Percentiles rank a stretch among this genome's conserved stretches.
Evolutionary conservation across 37 sponge, comb jelly and placozoan species (phyloP).

Genomic region (Chondrosia reniformis): DNA sequence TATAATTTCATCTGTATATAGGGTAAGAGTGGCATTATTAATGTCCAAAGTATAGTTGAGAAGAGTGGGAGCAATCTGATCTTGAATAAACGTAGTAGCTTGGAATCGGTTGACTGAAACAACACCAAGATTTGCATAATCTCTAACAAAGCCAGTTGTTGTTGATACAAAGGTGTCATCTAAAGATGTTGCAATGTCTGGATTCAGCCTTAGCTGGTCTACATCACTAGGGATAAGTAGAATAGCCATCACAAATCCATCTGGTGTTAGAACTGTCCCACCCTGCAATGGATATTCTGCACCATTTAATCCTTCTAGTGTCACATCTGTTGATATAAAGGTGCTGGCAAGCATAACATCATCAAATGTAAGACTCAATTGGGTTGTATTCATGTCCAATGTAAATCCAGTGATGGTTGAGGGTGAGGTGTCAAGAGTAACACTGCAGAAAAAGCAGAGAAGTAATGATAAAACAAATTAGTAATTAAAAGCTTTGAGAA

Average conservation of each 20-base stretch:
- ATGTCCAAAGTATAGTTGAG: slow-evolving; percentile 72
- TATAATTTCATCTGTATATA: slow-evolving; percentile 82
- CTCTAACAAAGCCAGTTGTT: slow-evolving; percentile 36
- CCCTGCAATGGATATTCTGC: slow-evolving; percentile 63
- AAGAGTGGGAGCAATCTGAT: slow-evolving; percentile 62
- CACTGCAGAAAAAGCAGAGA: not conserved
- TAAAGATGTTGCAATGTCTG: slow-evolving; percentile 59
- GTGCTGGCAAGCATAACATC: slow-evolving; percentile 66
- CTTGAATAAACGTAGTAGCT: slow-evolving; percentile 59
- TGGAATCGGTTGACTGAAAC: slow-evolving; percentile 49
- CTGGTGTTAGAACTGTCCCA: slow-evolving; percentile 54
- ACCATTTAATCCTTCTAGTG: slow-evolving; percentile 49
- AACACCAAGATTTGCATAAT: slow-evolving; percentile 59
- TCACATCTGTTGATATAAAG: slow-evolving; percentile 51
- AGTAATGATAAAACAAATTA: not conserved
- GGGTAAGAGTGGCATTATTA: slow-evolving; percentile 35
- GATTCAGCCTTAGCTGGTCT: slow-evolving; percentile 60
- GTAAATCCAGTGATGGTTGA: slow-evolving; percentile 58
- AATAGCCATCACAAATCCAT: slow-evolving; percentile 63
- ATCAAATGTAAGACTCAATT: slow-evolving; percentile 74
- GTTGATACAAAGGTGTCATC: slow-evolving; percentile 73
- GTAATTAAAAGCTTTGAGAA: not conserved
- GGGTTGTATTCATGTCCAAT: slow-evolving; percentile 73
- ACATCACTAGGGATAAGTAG: slow-evolving; percentile 55
- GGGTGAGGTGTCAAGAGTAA: slow-evolving; percentile 41